Evolutionary conservation across 2,888 invertebrate species (phyloP), one percentile per base, ranked within the genome.

Genomic region (Apoda limacodes): DNA sequence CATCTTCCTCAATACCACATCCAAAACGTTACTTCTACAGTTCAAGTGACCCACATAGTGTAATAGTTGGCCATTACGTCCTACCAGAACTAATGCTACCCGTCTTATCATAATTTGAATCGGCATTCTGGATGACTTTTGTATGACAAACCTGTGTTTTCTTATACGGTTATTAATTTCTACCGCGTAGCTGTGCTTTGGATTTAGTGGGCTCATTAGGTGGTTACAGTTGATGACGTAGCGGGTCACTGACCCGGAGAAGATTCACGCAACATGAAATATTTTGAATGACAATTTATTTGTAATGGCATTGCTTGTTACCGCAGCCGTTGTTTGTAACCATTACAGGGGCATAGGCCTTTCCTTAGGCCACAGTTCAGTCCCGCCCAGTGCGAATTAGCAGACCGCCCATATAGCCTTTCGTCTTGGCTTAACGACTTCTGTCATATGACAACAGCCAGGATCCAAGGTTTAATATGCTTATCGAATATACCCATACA

Each of bases 31-130:
- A 32, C 30, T 23, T 15, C 31, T 32, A 10, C 23, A 35, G 32
- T 34, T 57, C 44, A 15, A 33, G 24, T 48, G 35, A 37, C 41
- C 50, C 46, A 57, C 57, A 56, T 47, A 60, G 54, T 58, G 63
- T 68, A 72, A 72, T 70, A 64, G 67, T 55, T 41, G 45, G 55
- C 64, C 69, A 76, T 78, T 78, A 78, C 56, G 58, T 53, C 57
- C 64, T 80, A 68, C 75, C 78, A 72, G 75, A 80, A 80, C 80
- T 78, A 80, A 80, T 80, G 71, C 62, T 48, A 55, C 47, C 45
- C 51, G 59, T 55, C 70, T 78, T 80, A 80, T 80, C 80, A 70
- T 80, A 78, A 76, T 76, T 72, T 63, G 68, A 68, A 80, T 80
- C 80, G 74, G 69, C 72, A 60, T 70, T 67, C 58, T 60, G 66